Base-by-base conservation (phyloP, 2,888 invertebrate species). In the Cerastis rubricosa region DNA sequence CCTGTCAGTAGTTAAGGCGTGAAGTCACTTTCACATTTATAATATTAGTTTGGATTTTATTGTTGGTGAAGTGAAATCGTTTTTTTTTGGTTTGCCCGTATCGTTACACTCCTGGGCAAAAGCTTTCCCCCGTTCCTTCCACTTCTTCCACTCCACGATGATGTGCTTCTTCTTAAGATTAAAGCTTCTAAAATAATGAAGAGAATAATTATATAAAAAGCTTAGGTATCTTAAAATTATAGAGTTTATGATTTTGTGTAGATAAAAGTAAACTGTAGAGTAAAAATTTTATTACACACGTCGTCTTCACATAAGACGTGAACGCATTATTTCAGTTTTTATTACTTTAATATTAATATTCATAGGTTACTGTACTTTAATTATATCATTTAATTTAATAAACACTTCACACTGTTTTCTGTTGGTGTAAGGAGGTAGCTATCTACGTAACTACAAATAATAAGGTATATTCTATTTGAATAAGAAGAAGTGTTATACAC, bases 351-450 rank as follows among this genome's bases (percentile, higher is more conserved):
- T 61, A 71, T 80, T 45, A 80, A 76, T 80, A 81, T 81, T 81
- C 76, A 81, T 81, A 49, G 35, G 19, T 81, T 65, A 68, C 68
- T 77, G 59, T 68, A 64, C 45, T 69, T 77, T 81, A 68, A 81
- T 54, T 51, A 51, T 71, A 81, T 76, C 35, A 76, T 81, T 80
- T 71, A 81, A 71, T 80, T 57, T 71, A 59, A 76, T 71, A 64
- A 81, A 71, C 63, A 76, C 22, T 81, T 81, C 63, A 77, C 80
- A 68, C 45, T 57, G 40, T 19, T 66, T 49, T 64, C 40, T 22
- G 51, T 71, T 64, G 29, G 8, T 63, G 35, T 63, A 63, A 14
- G 7, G 51, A 49, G 45, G 19, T 59, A 43, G 14, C 49, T 22
- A 40, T 29, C 29, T 17, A 29, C 17, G 17, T 29, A 59, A 3